Evolutionary conservation across 2,888 invertebrate species (phyloP).

Genomic region (Cephus rjabovi): DNA sequence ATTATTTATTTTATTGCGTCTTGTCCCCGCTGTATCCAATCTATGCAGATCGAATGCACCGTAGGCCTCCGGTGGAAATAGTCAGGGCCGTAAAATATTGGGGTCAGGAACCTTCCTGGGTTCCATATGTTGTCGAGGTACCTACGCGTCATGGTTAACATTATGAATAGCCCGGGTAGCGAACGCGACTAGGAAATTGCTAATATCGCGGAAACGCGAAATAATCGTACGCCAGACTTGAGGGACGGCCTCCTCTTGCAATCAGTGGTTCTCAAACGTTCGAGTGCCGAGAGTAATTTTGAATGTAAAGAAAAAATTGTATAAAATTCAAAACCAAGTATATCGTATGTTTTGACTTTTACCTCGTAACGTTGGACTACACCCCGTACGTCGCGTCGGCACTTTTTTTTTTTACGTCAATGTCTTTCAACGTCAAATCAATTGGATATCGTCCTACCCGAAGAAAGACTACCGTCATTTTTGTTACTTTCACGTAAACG

Average conservation of each 20-base stretch:
- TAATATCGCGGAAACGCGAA: constrained; percentile 25
- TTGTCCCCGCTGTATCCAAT: too few species aligned
- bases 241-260: not conserved
- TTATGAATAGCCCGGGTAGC: constrained; percentile 14
- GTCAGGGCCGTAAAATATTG: not conserved
- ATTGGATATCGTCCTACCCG: not conserved
- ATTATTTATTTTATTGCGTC: too few species aligned
- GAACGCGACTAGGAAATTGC: constrained; percentile 30
- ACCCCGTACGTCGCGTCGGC: not conserved
- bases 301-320: not conserved
- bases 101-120: not conserved
- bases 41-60: too few species aligned
- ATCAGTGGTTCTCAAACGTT: not conserved
- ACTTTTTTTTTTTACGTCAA: not conserved
- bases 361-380: not conserved
- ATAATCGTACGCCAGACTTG: constrained; percentile 15
- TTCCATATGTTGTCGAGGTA: not conserved
- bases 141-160: not conserved
- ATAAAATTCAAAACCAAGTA: not conserved
- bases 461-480: not conserved
- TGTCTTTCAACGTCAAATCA: not conserved
- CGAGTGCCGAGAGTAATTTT: not conserved
- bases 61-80: not conserved
- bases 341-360: not conserved
- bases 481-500: not conserved